Percentiles rank a stretch among this genome's conserved stretches.
Conservation (phyloP, 2,113 vertebrate genomes). For the Ginglymostoma cirratum region DNA sequence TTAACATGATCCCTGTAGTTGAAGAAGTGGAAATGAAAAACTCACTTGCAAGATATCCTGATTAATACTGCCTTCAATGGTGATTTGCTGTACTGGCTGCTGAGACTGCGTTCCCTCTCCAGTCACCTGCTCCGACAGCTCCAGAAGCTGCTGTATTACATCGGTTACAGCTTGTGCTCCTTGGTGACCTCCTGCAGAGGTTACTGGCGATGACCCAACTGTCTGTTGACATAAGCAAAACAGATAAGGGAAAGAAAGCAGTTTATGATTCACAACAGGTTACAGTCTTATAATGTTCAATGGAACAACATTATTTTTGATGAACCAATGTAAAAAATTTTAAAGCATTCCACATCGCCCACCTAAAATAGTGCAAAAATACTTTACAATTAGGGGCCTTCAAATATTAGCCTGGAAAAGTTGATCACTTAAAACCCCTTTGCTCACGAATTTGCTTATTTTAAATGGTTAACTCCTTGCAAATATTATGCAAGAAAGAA, state of each 20-base stretch:
- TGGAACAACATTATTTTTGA: background rate
- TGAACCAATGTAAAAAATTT: constrained; percentile 18
- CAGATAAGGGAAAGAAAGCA: constrained; percentile 40
- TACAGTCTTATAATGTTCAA: background rate
- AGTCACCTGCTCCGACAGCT: constrained; percentile 83
- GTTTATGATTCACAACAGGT: background rate
- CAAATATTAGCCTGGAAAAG: background rate
- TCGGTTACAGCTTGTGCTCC: constrained; percentile 79
- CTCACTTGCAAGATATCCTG: constrained; percentile 93
- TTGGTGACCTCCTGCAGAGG: constrained; percentile 58
- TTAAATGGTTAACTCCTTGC: background rate
- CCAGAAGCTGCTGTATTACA: constrained; percentile 93
- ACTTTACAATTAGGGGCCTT: background rate
- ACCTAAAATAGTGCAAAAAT: constrained; percentile 43
- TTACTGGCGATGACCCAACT: constrained; percentile 50
- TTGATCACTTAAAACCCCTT: background rate
- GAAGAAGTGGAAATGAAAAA: background rate
- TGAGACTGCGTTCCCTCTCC: constrained; percentile 70
- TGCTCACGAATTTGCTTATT: background rate
- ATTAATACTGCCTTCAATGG: constrained; percentile 81
- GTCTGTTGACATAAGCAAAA: constrained; percentile 35
- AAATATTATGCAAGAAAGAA: background rate
- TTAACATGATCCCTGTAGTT: background rate
- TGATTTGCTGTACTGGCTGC: constrained; percentile 65
- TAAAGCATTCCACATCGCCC: background rate